Conservation (phyloP, 2,113 vertebrate species). For the Chrysochloris asiatica region DNA sequence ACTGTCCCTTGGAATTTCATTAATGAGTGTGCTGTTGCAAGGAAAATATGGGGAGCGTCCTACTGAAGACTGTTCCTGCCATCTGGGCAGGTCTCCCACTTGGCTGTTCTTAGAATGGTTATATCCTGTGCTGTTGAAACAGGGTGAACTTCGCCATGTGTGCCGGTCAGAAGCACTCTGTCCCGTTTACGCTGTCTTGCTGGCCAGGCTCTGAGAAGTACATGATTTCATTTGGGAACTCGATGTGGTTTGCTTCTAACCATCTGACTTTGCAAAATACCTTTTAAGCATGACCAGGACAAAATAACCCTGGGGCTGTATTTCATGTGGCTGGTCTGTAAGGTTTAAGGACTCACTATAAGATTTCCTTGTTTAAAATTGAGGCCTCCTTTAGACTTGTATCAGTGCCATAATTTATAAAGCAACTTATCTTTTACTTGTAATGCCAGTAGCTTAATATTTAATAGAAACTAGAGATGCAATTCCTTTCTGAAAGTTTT, state of each 20-base stretch:
- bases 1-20: slow-evolving; percentile 44
- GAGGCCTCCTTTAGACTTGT: slow-evolving; percentile 25
- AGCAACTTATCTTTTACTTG: slow-evolving; percentile 16
- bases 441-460: not conserved
- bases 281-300: slow-evolving; percentile 48
- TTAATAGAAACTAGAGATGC: slow-evolving; percentile 42
- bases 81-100: slow-evolving; percentile 65
- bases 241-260: slow-evolving; percentile 46
- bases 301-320: slow-evolving; percentile 49
- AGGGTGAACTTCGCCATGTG: slow-evolving; percentile 49
- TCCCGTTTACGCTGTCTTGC: slow-evolving; percentile 9
- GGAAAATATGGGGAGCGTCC: slow-evolving; percentile 27
- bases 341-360: slow-evolving; percentile 42
- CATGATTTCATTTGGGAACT: slow-evolving; percentile 64
- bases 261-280: slow-evolving; percentile 60
- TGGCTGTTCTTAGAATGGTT: slow-evolving; percentile 56
- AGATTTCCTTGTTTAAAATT: slow-evolving; percentile 53
- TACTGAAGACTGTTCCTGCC: slow-evolving; percentile 34
- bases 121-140: slow-evolving; percentile 63
- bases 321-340: slow-evolving; percentile 49
- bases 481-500: not conserved
- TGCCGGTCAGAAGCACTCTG: slow-evolving; percentile 29
- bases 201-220: slow-evolving; percentile 43
- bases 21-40: slow-evolving; percentile 23
- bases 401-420: slow-evolving; percentile 43